These are phyloP conservation scores for Apotomis capreana DNA, from an alignment of 2,888 invertebrate genomes.

Conservation along the genomic window DNA sequence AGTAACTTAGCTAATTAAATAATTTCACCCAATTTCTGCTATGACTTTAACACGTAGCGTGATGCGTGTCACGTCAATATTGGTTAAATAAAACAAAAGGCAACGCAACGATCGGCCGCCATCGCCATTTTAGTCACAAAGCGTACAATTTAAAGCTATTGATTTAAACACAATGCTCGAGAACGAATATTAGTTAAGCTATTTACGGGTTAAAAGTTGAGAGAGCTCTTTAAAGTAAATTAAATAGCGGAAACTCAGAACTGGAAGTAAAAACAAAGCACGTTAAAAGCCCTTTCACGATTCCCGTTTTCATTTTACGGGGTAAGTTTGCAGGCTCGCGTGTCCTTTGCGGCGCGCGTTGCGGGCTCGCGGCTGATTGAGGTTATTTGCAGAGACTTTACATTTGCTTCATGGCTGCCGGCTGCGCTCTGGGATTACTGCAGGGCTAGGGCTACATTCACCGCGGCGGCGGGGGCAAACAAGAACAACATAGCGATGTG, in stretches of 20 bases:
- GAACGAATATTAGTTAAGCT: conserved; percentile 1
- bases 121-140: background rate
- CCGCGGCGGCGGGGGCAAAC: conserved; percentile 43
- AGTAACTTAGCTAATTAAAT: background rate
- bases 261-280: conserved; percentile 20
- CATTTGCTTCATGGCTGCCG: conserved; percentile 59
- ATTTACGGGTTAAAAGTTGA: conserved; percentile 1
- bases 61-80: conserved; percentile 6
- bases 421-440: conserved; percentile 57
- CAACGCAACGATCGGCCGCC: background rate
- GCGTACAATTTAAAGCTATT: background rate
- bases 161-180: background rate
- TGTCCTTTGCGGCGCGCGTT: conserved; percentile 46
- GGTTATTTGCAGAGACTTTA: conserved; percentile 62
- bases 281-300: conserved; percentile 35
- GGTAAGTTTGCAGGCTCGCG: conserved; percentile 51
- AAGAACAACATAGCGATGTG: background rate
- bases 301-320: conserved; percentile 43
- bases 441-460: conserved; percentile 47
- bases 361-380: conserved; percentile 52
- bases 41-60: background rate
- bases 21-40: background rate
- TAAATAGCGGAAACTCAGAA: conserved; percentile 14
- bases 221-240: conserved; percentile 5
- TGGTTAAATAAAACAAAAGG: background rate